Evolutionary conservation across 92 coral and sea anemone genomes (phyloP), one percentile per base, ranked within the genome.

Genomic region (Zoanthus sansibaricus): DNA sequence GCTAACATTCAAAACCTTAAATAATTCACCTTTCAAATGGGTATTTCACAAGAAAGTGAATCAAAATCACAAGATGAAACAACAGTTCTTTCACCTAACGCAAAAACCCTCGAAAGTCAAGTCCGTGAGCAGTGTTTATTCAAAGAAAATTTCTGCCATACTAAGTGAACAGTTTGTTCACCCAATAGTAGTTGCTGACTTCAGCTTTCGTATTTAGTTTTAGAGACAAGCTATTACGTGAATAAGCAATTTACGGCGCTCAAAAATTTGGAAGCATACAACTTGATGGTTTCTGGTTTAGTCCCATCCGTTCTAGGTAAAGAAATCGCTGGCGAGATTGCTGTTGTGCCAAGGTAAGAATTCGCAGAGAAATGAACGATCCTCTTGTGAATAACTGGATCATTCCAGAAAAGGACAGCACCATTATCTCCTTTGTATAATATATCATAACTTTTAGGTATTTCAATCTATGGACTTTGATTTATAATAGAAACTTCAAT

Each of bases 101-200:
- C 59, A 9, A 64, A 64, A 64, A 70, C 0, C 56, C 91, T 88
- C 33, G 77, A 88, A 72, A 83, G 84, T 68, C 87, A 88, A 52
- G 76, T 82, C 78, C 72, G 49, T 76, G 82, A 83, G 83, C 88
- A 75, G n/a, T n/a, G n/a, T n/a, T 13, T 89, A 89, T 84, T 67
- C 84, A 42, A 78, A 89, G 83, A 88, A 71, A 80, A 79, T 59
- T 69, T 83, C 83, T 71, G 77, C 83, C 77, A 84, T 89, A 62
- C 82, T 88, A 66, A 85, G 25, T 0, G 71, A 64, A 21, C 71
- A 64, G 71, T 64, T 64, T 75, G 79, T 67, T 82, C 44, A 67
- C 83, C 91, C 88, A 15, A 64, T 88, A 47, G 87, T 82, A 37
- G 42, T 1, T 2, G 0, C 42, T 37, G 42, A 37, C 42, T 37